A percentile compares a stretch with the other conserved stretches of the same genome.
Conservation (phyloP, 1,140 invertebrate genomes). For the Brachionus calyciflorus region DNA sequence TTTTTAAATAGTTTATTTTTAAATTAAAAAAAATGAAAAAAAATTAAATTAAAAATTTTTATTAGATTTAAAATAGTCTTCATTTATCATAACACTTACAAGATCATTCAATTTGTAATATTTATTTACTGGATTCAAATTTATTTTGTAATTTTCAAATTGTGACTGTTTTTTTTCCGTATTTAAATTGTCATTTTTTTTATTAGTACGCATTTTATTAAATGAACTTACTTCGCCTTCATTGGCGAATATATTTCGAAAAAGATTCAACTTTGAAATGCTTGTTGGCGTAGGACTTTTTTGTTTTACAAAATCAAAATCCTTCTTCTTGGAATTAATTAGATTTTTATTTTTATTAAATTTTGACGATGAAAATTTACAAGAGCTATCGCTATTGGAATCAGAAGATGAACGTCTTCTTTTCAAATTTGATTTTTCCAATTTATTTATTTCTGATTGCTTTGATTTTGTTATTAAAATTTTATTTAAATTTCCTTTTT, state of each 20-base stretch:
- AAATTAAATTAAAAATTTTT: too few relatives aligned
- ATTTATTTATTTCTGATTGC: not conserved
- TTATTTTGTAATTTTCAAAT: not conserved
- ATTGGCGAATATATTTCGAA: conserved; percentile 28
- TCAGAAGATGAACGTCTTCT: too few relatives aligned
- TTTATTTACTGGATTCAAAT: not conserved
- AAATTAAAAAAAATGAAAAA: too few relatives aligned
- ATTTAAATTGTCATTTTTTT: not conserved
- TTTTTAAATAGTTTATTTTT: too few relatives aligned
- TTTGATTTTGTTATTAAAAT: not conserved
- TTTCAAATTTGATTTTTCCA: too few relatives aligned
- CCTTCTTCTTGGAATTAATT: not conserved
- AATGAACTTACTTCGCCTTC: not conserved
- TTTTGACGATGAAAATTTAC: too few relatives aligned
- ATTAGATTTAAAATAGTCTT: conserved; percentile 20
- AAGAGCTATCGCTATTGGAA: too few relatives aligned
- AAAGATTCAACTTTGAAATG: conserved; percentile 23
- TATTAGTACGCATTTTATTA: not conserved
- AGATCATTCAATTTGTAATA: conserved; percentile 43
- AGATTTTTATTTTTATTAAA: too few relatives aligned
- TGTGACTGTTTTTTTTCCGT: not conserved
- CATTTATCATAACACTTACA: conserved; percentile 43
- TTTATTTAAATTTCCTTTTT: not conserved
- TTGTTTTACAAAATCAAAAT: not conserved
- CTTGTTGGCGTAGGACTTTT: conserved; percentile 27